phyloP scores from a whole-genome alignment of 1,140 invertebrate species.

The Holotrichia oblita region DNA sequence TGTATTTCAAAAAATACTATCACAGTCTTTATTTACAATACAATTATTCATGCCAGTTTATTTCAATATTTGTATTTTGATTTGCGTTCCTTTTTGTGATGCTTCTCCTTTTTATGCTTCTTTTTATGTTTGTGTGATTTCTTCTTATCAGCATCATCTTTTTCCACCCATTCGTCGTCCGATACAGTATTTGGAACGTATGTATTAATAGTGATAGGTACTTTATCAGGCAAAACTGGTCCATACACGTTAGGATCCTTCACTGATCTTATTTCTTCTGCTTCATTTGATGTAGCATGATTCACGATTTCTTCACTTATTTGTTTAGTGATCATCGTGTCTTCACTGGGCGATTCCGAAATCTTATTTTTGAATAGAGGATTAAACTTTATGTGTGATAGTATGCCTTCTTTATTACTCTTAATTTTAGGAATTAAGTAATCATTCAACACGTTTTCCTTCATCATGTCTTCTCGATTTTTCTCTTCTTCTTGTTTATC shows the following conservation, averaged over 20 bases:
- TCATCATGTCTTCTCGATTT: conserved; percentile 43
- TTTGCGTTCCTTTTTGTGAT: conserved; percentile 39
- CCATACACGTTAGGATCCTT: conserved; percentile 49
- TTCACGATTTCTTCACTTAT: neutral
- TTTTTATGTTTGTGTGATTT: conserved; percentile 49
- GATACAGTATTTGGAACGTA: neutral
- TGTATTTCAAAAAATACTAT: neutral
- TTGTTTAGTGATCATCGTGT: neutral
- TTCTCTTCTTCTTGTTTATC: conserved; percentile 42
- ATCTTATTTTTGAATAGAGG: conserved; percentile 27
- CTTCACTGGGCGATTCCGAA: neutral
- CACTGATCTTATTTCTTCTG: neutral
- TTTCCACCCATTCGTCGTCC: conserved; percentile 57
- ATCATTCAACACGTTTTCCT: conserved; percentile 51
- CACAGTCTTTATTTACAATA: conserved; percentile 5
- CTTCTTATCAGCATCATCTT: conserved; percentile 45
- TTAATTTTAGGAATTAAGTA: conserved; percentile 58
- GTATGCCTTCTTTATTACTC: conserved; percentile 57
- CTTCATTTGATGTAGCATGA: neutral
- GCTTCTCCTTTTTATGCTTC: conserved; percentile 51
- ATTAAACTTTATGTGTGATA: conserved; percentile 55
- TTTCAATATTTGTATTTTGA: conserved; percentile 35
- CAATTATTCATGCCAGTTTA: neutral
- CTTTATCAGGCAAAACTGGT: conserved; percentile 52
- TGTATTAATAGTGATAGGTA: conserved; percentile 9